Base-by-base conservation (phyloP, 2,888 invertebrate genomes). In the Anagyrus pseudococci region DNA sequence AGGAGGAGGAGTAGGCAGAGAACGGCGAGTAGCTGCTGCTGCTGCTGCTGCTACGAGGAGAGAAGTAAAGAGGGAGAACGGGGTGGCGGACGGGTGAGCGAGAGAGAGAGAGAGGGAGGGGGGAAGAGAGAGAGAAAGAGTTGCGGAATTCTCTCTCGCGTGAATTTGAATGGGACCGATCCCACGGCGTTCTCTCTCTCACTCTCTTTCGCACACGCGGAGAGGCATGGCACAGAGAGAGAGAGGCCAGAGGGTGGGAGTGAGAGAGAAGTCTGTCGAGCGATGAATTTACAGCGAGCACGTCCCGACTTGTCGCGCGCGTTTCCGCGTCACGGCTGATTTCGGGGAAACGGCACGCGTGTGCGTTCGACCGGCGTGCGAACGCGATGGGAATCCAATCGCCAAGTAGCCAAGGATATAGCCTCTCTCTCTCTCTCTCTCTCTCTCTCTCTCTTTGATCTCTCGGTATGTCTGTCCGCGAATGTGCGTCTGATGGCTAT, bases 121-220 rank as follows among this genome's bases (percentile, higher is more conserved):
- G 33, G 2, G 8, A 37, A 10, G 33, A 15, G 33, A 15, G 33
- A n/a, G 8, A 19, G 22, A 17, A 2, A 22, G 56, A 58, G 49
- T 41, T 58, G 58, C 50, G 58, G 59, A 59, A 59, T 59, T 59
- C 59, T 41, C 52, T 44, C 59, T 44, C 55, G 49, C 44, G 58
- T 56, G 63, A 75, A 75, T 75, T 71, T 75, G 75, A 77, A 76
- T 74, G 75, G 72, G 76, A 72, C 75, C 78, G 74, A 76, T 78
- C 77, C 75, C 76, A 77, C 75, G 75, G 68, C 69, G 62, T 10
- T n/a, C 13, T 7, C 19, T 13, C 22, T 20, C 10, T 20, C 4
- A 17, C 44, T 19, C 19, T 2, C 8, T 2, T 37, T 2, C 15
- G 15, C 33, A 37, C 8, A 37, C 8, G 8, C 15, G 15, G 10